phyloP scores from a whole-genome alignment of 1,140 invertebrate genomes.

The Theocolax elegans region DNA sequence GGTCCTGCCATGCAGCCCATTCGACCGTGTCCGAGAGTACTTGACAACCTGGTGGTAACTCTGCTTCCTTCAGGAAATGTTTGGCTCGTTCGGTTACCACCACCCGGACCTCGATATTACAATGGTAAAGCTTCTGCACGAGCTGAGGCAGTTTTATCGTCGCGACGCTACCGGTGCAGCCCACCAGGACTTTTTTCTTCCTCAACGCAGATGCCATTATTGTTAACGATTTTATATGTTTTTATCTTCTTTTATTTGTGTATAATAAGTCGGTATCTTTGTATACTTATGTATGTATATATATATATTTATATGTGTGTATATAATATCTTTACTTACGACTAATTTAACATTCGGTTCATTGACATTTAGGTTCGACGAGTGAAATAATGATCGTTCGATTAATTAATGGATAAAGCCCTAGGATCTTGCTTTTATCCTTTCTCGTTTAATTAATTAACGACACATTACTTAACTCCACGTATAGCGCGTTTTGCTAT shows the following conservation, averaged over 20 bases:
- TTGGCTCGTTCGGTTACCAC: conserved; percentile 86
- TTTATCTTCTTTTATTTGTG: conserved; percentile 14
- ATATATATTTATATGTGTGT: too few species aligned
- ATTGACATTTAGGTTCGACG: conserved; percentile 7
- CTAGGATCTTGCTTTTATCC: background rate
- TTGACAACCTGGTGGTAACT: conserved; percentile 71
- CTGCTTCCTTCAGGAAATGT: conserved; percentile 83
- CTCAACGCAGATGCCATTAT: conserved; percentile 24
- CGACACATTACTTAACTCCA: background rate
- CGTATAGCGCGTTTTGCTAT: background rate
- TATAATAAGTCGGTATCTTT: background rate
- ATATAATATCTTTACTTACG: background rate
- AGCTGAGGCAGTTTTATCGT: conserved; percentile 85
- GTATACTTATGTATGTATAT: too few species aligned
- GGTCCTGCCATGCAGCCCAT: conserved; percentile 90
- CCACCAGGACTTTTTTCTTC: conserved; percentile 77
- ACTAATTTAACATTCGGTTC: conserved; percentile 14
- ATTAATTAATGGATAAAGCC: background rate
- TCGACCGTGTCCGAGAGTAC: conserved; percentile 87
- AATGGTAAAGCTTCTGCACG: conserved; percentile 68
- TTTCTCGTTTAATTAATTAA: conserved; percentile 2
- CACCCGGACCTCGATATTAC: conserved; percentile 75
- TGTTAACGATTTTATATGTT: background rate
- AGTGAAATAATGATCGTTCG: background rate
- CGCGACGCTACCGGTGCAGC: conserved; percentile 92